phyloP scores from a whole-genome alignment of 1,140 invertebrate genomes.

The Cryptotermes secundus region DNA sequence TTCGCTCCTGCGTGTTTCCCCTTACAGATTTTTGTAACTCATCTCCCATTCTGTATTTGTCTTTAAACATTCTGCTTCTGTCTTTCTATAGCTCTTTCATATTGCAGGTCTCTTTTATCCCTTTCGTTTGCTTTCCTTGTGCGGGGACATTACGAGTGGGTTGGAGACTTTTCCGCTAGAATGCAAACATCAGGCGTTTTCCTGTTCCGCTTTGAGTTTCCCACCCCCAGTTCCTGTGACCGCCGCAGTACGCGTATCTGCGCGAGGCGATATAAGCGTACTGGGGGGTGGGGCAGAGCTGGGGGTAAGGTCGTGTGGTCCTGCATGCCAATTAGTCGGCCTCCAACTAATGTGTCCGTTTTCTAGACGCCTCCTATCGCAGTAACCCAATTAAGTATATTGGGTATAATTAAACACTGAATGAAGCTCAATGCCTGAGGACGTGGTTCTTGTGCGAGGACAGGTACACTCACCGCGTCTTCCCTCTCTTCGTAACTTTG shows the following conservation, averaged over 20 bases:
- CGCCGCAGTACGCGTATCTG: not conserved
- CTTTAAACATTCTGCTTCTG: not conserved
- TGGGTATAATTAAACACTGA: not conserved
- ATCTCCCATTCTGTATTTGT: no score
- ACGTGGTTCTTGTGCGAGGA: not conserved
- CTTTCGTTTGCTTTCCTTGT: not conserved
- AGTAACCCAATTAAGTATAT: not conserved
- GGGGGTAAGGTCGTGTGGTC: not conserved
- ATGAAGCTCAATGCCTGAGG: not conserved
- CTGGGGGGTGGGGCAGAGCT: not conserved
- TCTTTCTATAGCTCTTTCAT: not conserved
- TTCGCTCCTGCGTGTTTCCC: no score
- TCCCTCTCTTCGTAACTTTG: no score
- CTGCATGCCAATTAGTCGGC: constrained; percentile 8
- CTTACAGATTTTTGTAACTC: no score
- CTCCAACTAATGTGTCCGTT: not conserved
- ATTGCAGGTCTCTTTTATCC: not conserved
- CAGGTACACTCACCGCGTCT: not conserved
- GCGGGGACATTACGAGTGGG: not conserved
- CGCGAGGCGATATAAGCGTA: not conserved
- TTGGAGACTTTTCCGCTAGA: not conserved
- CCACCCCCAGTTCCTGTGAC: not conserved
- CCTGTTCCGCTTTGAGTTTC: not conserved
- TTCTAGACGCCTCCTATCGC: not conserved
- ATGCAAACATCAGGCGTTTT: not conserved